A percentile compares a stretch with the other conserved stretches of the same genome.
Evolutionary conservation across 2,113 vertebrate species (phyloP).

Genomic region (Hoplias malabaricus): DNA sequence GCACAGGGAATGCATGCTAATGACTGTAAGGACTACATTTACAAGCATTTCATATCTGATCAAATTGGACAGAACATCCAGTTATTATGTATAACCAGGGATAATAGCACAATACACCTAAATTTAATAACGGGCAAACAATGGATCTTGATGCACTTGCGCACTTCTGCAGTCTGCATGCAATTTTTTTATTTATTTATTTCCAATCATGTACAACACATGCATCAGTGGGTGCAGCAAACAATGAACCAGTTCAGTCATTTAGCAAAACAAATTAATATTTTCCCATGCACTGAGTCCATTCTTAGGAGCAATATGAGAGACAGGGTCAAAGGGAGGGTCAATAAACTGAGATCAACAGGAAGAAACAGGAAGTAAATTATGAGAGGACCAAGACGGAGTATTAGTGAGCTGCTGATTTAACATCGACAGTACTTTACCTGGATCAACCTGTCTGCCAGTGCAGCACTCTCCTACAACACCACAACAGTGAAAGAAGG

Average conservation of each 20-base stretch:
- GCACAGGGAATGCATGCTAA: not conserved
- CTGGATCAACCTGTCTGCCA: conserved; percentile 98
- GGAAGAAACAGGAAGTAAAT: conserved; percentile 20
- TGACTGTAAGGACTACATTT: not conserved
- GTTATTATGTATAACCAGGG: not conserved
- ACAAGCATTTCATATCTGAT: not conserved
- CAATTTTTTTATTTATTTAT: too few species aligned
- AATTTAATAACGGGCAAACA: not conserved
- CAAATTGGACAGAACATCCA: not conserved
- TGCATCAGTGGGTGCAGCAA: not conserved
- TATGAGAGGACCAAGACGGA: conserved; percentile 36
- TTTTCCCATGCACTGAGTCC: conserved; percentile 61
- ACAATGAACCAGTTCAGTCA: not conserved
- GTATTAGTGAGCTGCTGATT: conserved; percentile 40
- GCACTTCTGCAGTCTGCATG: conserved; percentile 62
- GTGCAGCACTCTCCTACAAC: conserved; percentile 91
- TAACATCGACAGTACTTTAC: conserved; percentile 76
- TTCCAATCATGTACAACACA: conserved; percentile 7
- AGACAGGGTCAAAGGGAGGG: conserved; percentile 1
- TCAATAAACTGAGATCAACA: conserved; percentile 12
- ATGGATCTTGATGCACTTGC: conserved; percentile 34
- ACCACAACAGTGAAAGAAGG: conserved; percentile 43
- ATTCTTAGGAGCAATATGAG: conserved; percentile 22
- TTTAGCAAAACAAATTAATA: conserved; percentile 8
- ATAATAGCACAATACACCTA: not conserved